These are phyloP conservation scores for Tethea ocularis DNA, from an alignment of 2,888 invertebrate species.

Conservation along the genomic window DNA sequence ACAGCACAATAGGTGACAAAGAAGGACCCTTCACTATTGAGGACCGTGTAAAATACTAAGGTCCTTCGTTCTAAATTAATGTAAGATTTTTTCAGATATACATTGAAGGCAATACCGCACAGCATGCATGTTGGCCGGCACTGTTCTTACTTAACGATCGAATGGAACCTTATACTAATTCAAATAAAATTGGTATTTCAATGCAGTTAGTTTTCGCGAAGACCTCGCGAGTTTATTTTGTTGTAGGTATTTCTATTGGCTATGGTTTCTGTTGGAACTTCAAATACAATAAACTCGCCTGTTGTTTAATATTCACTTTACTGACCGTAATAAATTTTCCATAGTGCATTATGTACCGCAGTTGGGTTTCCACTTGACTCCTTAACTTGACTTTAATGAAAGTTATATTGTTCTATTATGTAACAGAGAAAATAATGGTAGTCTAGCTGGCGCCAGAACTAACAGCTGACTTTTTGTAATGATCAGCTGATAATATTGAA, in stretches of 20 bases:
- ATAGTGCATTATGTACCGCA: constrained; percentile 46
- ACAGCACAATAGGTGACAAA: constrained; percentile 73
- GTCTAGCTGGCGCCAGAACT: constrained; percentile 35
- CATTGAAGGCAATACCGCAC: constrained; percentile 69
- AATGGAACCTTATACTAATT: constrained; percentile 19
- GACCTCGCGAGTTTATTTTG: constrained; percentile 30
- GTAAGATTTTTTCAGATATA: constrained; percentile 69
- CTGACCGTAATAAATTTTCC: constrained; percentile 73
- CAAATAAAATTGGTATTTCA: constrained; percentile 22
- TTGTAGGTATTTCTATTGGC: constrained; percentile 69
- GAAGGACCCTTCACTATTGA: constrained; percentile 64
- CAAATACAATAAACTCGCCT: constrained; percentile 60
- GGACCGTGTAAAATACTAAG: constrained; percentile 62
- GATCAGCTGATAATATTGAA: neutral
- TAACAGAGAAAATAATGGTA: constrained; percentile 35
- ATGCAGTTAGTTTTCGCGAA: neutral
- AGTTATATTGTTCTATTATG: constrained; percentile 25
- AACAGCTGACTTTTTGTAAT: constrained; percentile 8
- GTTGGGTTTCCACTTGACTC: constrained; percentile 52
- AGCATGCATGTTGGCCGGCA: constrained; percentile 47
- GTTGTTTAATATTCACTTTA: constrained; percentile 55
- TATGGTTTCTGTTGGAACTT: constrained; percentile 58
- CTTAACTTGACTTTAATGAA: constrained; percentile 45
- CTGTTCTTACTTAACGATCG: constrained; percentile 18
- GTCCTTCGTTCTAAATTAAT: constrained; percentile 72